Conservation (phyloP, 2,797 vertebrate genomes). For the Enteromius anoplus region DNA sequence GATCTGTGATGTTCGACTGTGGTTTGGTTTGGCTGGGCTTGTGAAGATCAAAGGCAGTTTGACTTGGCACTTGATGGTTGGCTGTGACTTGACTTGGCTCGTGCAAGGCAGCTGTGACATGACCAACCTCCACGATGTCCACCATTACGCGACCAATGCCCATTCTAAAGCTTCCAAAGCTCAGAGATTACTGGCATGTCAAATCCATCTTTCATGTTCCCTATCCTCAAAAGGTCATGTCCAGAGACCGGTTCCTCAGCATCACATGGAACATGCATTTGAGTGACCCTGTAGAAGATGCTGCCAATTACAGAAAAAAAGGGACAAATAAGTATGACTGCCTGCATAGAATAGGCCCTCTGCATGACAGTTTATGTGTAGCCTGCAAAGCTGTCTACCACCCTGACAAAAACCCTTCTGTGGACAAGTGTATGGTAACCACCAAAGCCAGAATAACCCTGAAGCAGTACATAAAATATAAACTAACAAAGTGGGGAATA, state of each 20-base stretch:
- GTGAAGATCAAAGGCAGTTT: no score
- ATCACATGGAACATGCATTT: slow-evolving; percentile 1
- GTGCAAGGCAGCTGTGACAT: no score
- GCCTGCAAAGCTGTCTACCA: slow-evolving; percentile 23
- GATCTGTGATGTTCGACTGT: no score
- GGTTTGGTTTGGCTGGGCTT: no score
- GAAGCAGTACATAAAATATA: slow-evolving; percentile 69
- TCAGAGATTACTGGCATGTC: slow-evolving; percentile 1
- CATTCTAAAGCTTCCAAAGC: not conserved
- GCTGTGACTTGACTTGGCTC: no score
- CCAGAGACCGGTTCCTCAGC: slow-evolving; percentile 6
- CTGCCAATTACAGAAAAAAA: not conserved
- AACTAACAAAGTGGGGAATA: slow-evolving; percentile 65
- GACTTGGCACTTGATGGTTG: no score
- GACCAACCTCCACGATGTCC: no score
- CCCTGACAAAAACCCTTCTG: slow-evolving; percentile 61
- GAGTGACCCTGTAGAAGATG: slow-evolving; percentile 3
- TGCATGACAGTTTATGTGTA: not conserved
- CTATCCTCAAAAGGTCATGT: not conserved
- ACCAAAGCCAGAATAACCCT: slow-evolving; percentile 64
- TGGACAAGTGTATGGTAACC: slow-evolving; percentile 72
- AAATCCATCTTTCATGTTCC: not conserved
- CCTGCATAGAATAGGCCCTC: not conserved
- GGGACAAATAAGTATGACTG: not conserved
- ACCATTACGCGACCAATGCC: no score